Evolutionary conservation across 2,113 vertebrate species (phyloP).

Genomic region (Cygnus atratus): DNA sequence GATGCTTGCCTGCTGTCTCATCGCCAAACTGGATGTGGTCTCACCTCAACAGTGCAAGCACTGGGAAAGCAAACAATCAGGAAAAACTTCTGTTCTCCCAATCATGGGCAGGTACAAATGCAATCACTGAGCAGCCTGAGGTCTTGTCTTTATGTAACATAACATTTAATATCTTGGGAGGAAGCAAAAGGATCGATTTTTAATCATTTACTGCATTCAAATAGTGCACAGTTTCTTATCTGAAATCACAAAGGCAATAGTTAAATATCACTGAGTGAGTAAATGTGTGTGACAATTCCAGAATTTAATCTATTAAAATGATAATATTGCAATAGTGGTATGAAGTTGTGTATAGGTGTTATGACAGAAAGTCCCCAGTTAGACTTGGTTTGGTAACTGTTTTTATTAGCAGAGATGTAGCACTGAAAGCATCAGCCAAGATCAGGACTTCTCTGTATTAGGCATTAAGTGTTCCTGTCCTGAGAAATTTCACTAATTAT

Average conservation of each 20-base stretch:
- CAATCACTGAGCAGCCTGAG: neutral
- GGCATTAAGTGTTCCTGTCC: neutral
- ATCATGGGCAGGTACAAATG: neutral
- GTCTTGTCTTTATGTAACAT: conserved; percentile 29
- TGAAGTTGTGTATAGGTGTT: neutral
- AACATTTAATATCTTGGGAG: conserved; percentile 13
- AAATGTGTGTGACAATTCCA: neutral
- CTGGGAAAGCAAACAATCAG: neutral
- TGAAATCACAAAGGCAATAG: neutral
- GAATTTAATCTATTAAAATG: neutral
- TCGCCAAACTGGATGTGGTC: conserved; percentile 17
- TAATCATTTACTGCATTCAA: neutral
- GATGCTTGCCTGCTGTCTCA: conserved; percentile 7
- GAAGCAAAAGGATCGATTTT: neutral
- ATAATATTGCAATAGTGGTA: neutral
- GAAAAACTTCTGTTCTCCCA: neutral
- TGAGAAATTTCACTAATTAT: neutral
- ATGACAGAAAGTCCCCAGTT: neutral
- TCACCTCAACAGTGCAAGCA: neutral
- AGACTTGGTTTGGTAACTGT: neutral
- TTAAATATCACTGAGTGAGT: neutral
- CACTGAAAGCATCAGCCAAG: neutral
- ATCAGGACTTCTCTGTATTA: neutral
- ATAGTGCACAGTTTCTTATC: neutral
- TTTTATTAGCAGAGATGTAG: neutral